These are phyloP conservation scores for Rhagophthalmus giganteus DNA, from an alignment of 2,888 invertebrate genomes.

Conservation along the genomic window DNA sequence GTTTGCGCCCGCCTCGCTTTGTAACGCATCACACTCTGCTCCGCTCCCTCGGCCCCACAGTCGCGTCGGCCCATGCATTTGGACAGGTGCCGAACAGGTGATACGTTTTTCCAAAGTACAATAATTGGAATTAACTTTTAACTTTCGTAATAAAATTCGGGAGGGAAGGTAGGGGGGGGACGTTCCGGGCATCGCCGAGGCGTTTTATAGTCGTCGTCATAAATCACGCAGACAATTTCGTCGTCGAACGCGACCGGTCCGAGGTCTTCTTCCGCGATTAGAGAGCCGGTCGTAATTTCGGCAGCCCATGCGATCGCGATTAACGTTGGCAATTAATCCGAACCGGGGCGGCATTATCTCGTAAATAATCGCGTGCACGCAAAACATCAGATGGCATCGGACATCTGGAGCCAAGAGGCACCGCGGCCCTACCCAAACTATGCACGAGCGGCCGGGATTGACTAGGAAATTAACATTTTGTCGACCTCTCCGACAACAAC, in stretches of 20 bases:
- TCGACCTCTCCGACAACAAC: conserved; percentile 25
- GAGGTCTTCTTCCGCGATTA: no score
- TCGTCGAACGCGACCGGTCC: no score
- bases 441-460: conserved; percentile 27
- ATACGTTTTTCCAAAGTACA: conserved; percentile 16
- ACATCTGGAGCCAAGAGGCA: conserved; percentile 37
- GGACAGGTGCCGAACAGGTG: conserved; percentile 31
- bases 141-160: neutral
- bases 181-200: no score
- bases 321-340: no score
- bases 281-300: no score
- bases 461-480: conserved; percentile 31
- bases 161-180: no score
- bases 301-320: no score
- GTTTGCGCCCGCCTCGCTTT: conserved; percentile 23
- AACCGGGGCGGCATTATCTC: no score
- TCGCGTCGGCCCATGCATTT: conserved; percentile 9
- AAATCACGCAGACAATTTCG: no score
- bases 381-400: conserved; percentile 32
- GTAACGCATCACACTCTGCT: conserved; percentile 25
- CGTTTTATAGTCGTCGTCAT: no score
- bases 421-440: conserved; percentile 26
- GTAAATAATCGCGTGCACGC: conserved; percentile 20
- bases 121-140: conserved; percentile 15
- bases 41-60: conserved; percentile 10